A percentile compares a stretch with the other conserved stretches of the same genome.
Conservation (phyloP, 1,140 invertebrate genomes). For the Heliothis subflexa region DNA sequence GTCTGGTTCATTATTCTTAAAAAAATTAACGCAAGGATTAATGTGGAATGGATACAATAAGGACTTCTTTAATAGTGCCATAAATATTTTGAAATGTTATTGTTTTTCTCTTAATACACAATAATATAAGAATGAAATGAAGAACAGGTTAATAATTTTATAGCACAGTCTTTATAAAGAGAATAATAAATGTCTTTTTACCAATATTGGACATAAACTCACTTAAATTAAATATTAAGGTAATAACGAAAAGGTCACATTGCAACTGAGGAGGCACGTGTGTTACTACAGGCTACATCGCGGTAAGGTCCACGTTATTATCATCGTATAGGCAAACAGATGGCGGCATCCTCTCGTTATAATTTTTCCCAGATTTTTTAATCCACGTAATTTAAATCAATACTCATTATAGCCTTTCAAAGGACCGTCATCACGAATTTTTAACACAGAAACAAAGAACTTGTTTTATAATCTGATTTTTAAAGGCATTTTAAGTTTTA, state of each 20-base stretch:
- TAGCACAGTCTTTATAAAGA: neutral
- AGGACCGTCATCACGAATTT: conserved; percentile 79
- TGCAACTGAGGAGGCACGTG: neutral
- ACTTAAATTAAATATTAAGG: neutral
- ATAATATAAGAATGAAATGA: neutral
- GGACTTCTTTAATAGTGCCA: conserved; percentile 36
- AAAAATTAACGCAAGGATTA: conserved; percentile 73
- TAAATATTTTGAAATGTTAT: conserved; percentile 46
- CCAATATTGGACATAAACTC: neutral
- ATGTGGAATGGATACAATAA: conserved; percentile 63
- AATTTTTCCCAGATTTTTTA: conserved; percentile 84
- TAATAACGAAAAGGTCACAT: neutral
- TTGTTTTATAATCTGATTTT: conserved; percentile 81
- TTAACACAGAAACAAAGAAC: conserved; percentile 77
- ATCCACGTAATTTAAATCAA: conserved; percentile 85
- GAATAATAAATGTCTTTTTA: neutral
- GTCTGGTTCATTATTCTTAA: conserved; percentile 85
- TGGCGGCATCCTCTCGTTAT: conserved; percentile 77
- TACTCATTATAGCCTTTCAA: conserved; percentile 83
- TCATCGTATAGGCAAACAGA: conserved; percentile 53
- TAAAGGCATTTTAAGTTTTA: conserved; percentile 81
- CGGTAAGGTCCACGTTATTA: conserved; percentile 59
- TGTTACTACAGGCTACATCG: neutral
- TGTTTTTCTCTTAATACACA: neutral
- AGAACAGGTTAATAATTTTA: conserved; percentile 7